Base-by-base conservation (phyloP, 2,113 vertebrate species). In the Pipra filicauda region DNA sequence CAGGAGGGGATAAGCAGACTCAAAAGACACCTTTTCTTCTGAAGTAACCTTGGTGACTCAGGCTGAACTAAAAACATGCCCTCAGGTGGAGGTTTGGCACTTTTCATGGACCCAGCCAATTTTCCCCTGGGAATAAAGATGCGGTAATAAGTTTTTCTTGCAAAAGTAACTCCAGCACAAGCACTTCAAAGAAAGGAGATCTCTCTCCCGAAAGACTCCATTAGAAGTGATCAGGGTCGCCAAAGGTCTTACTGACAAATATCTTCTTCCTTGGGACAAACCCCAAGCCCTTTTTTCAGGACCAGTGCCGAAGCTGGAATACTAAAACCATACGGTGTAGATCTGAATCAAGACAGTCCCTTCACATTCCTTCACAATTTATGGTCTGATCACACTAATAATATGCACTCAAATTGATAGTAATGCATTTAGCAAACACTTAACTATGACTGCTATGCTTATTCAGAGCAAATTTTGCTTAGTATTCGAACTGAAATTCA, bases 301-400 rank as follows among this genome's bases (percentile, higher is more conserved):
- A 35, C 44, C 27, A 20, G 33, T 12, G 28, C 48, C 37, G 46
- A 70, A 76, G 18, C 17, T 0, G 2, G 30, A 37, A 12, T 41
- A 43, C 18, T 35, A 64, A 80, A 58, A 28, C 20, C 1, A 3
- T 4, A 24, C 1, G 0, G 11, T 8, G 13, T 6, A 43, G 48
- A 16, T 43, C 24, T 18, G 19, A 81, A 48, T 28, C 22, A 24
- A 37, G 62, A 23, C 46, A 67, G 27, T 35, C 21, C n/a, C n/a
- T n/a, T 37, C n/a, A 20, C 13, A 39, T 7, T 71, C 22, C 54
- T 44, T 71, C 69, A 35, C 65, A 37, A 62, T 72, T 37, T 26
- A 54, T 0, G 8, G 51, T 31, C 33, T 35, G 67, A 76, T 61
- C n/a, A 43, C 17, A 43, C 39, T 1, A 35, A 71, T 51, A 76